A percentile compares a stretch with the other conserved stretches of the same genome.
phyloP scores from a whole-genome alignment of 2,113 vertebrate genomes.

The Formicarius rufipectus region DNA sequence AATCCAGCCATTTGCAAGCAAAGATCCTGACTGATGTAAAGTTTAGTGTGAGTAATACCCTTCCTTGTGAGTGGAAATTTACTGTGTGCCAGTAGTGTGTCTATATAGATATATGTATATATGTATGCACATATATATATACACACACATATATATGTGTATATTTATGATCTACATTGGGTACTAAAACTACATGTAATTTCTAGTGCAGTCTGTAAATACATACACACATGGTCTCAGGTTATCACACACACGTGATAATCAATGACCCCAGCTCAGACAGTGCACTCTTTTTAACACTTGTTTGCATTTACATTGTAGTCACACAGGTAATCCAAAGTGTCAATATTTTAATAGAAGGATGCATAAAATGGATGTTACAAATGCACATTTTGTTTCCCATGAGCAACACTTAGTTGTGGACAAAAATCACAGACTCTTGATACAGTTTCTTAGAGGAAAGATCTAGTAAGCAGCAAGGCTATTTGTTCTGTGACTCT shows the following conservation, averaged over 20 bases:
- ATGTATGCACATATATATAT: neutral
- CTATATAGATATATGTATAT: neutral
- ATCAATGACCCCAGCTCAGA: neutral
- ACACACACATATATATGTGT: neutral
- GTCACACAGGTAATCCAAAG: neutral
- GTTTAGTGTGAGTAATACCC: neutral
- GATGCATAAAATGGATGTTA: neutral
- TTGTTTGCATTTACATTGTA: neutral
- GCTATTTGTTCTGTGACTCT: neutral
- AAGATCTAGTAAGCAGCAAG: neutral
- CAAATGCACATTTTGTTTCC: neutral
- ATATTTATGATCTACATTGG: neutral
- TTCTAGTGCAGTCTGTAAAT: neutral
- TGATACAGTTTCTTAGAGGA: neutral
- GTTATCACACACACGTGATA: fast-evolving
- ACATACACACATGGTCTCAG: neutral
- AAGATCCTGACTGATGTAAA: neutral
- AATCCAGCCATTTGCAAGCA: neutral
- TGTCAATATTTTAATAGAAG: neutral
- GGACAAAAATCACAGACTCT: neutral
- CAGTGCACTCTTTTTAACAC: neutral
- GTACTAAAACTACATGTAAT: neutral
- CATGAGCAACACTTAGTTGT: neutral
- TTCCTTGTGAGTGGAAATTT: neutral
- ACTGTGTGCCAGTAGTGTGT: neutral